Evolutionary conservation across 2,113 vertebrate species (phyloP), one percentile per base, ranked within the genome.

Genomic region (Lamprologus ornatipinnis): DNA sequence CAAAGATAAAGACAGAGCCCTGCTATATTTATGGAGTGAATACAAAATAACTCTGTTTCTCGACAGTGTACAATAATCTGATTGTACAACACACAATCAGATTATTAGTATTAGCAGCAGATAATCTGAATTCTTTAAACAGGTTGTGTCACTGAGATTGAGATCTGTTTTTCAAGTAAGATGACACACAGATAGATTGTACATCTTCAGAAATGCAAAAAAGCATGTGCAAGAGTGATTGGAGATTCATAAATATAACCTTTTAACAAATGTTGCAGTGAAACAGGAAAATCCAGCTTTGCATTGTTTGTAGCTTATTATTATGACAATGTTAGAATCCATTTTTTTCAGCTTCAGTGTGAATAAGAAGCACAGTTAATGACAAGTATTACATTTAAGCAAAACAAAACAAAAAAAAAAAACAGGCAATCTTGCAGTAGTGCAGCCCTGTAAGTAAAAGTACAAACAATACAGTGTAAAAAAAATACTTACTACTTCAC

Each of bases 1-100:
- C 53, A 45, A n/a, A 89, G 86, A 91, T 88, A 89, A 88, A 90
- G 58, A 90, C 63, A 82, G 54, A 51, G 51, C 28, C 21, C 70
- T 42, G 79, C 45, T 65, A 13, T 87, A 49, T 79, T 89, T 87
- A 35, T 19, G 4, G 28, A 49, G 42, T 68, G 37, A 88, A 87
- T 54, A 68, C 57, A 37, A 78, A 83, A 83, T 51, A 88, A 53
- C 28, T 53, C 15, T 26, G 42, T 11, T 35, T n/a, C 51, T 73
- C 3, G 17, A 58, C 40, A 0, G 15, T 21, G 80, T 28, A 28
- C 55, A 57, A n/a, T 35, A 65, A 65, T 65, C 60, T 37, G 31
- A 65, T 35, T 63, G 40, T 10, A 10, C 23, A 19, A 3, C 40
- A 47, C 23, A 17, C 68, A 47, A 47, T 12, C 70, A 75, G 42